Percentiles rank a stretch among this genome's conserved stretches.
Evolutionary conservation across 2,113 vertebrate species (phyloP).

Genomic region (Petaurus breviceps): DNA sequence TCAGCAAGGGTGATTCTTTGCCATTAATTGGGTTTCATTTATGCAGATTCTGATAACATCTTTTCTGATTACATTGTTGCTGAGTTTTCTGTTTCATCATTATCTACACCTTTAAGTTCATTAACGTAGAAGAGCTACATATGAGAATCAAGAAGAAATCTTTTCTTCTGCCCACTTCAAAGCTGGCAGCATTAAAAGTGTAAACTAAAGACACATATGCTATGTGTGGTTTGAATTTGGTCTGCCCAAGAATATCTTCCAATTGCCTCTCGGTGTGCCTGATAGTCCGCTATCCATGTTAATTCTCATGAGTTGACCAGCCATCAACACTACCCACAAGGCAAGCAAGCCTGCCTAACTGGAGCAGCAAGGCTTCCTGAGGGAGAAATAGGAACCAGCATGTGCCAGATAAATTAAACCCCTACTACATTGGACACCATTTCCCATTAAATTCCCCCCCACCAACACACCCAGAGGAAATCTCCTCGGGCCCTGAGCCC

Average conservation of each 20-base stretch:
- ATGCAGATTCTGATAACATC: neutral
- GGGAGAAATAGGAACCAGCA: neutral
- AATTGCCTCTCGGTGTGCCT: neutral
- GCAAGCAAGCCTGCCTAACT: neutral
- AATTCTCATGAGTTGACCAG: neutral
- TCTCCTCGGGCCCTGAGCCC: neutral
- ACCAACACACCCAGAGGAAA: neutral
- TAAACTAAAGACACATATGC: neutral
- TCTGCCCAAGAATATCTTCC: neutral
- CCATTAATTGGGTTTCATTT: neutral
- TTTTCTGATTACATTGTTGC: neutral
- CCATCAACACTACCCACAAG: neutral
- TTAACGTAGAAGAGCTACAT: neutral
- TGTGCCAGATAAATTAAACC: neutral
- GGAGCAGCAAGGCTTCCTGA: neutral
- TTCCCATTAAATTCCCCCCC: neutral
- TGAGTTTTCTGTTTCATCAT: no score
- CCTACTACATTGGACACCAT: neutral
- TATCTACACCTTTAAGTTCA: neutral
- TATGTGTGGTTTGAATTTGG: neutral
- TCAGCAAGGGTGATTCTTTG: neutral
- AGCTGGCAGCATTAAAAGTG: neutral
- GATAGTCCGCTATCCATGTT: neutral
- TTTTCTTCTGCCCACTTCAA: neutral
- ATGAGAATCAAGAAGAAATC: neutral